phyloP scores from a whole-genome alignment of 2,113 vertebrate genomes.

The Myotis brandtii region DNA sequence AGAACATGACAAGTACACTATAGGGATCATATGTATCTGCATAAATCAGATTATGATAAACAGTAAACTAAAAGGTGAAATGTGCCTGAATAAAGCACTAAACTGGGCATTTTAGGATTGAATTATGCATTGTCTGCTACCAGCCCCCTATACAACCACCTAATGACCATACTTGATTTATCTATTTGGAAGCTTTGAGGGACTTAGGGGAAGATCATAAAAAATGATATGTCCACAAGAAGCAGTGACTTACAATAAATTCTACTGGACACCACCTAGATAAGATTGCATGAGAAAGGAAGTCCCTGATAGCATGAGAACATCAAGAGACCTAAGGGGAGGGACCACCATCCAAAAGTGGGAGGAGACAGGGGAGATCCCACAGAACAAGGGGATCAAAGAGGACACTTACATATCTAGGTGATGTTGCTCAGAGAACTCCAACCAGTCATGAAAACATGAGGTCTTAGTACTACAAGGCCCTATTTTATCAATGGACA shows the following conservation, averaged over 20 bases:
- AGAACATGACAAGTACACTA: neutral
- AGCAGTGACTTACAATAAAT: neutral
- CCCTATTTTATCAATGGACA: neutral
- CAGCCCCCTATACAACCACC: neutral
- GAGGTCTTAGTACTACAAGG: neutral
- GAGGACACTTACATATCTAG: neutral
- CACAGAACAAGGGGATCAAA: neutral
- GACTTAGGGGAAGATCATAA: neutral
- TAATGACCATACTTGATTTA: neutral
- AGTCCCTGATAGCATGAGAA: neutral
- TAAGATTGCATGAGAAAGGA: neutral
- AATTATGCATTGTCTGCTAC: neutral
- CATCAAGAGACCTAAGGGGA: neutral
- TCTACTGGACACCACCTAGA: neutral
- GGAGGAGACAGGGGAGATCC: neutral
- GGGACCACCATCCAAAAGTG: neutral
- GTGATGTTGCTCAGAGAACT: neutral
- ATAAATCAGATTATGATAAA: neutral
- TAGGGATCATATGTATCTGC: neutral
- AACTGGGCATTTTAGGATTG: neutral
- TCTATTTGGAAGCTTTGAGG: neutral
- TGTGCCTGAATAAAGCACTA: neutral
- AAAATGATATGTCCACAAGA: neutral
- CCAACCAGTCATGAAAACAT: neutral
- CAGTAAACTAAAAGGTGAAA: neutral